Evolutionary conservation across 2,113 vertebrate species (phyloP), one percentile per base, ranked within the genome.

Genomic region (Shinisaurus crocodilurus): DNA sequence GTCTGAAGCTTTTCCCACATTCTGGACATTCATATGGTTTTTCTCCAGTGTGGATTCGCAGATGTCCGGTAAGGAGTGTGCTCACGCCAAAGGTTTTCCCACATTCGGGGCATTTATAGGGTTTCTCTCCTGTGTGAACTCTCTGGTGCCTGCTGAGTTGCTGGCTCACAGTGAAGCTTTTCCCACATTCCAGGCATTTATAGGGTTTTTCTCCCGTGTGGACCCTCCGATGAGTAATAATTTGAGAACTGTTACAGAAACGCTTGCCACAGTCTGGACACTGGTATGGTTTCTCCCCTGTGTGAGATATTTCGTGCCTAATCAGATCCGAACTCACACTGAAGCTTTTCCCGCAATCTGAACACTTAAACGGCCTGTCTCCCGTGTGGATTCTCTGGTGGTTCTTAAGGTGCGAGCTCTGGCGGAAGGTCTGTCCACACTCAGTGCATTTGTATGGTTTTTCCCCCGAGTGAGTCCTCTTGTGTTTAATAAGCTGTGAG

Each of bases 401-500:
- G 5, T 54, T 75, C 34, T 70, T 65, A 1, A 92, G 83, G 76
- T 89, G 87, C 1, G 87, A 89, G 74, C 74, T 85, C 18, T 88
- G 86, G 13, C 80, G 65, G 32, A 91, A 91, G 3, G 79, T 72
- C n/a, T 91, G 76, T 34, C 88, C 85, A 43, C 91, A 92, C 6
- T 92, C 84, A 0, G 43, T 13, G 18, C 88, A 92, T 60, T 70
- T 20, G 65, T 83, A 87, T 0, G 92, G 89, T 27, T 90, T 90
- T 50, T 90, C 91, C 70, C 93, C 90, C 1, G 89, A 90, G 60
- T 92, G 91, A 7, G 77, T 77, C 18, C 89, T 77, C 45, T 82
- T 79, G 76, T 93, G 93, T 7, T 80, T 60, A n/a, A 65, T 81
- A 8, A 94, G 89, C 69, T 82, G 89, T 25, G 65, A 72, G 45